phyloP scores from a whole-genome alignment of 2,113 vertebrate species.

The Gnathochromis pfefferi region DNA sequence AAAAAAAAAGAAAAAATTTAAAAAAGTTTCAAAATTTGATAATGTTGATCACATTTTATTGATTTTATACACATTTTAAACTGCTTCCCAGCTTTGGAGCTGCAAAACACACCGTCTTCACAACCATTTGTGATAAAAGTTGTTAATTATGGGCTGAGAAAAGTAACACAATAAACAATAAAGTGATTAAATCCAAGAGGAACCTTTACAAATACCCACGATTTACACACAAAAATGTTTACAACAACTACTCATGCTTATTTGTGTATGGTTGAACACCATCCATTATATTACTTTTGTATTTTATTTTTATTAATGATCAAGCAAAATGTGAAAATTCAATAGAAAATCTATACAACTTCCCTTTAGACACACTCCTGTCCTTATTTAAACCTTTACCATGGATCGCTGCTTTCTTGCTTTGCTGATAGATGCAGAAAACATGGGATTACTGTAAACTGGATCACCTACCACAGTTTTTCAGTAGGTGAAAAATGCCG shows the following conservation, averaged over 20 bases:
- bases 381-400: not conserved
- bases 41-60: not conserved
- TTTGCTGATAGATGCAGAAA: not conserved
- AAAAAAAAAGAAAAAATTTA: rapidly evolving
- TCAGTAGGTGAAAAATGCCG: not conserved
- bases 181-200: not conserved
- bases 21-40: not conserved
- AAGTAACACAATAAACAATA: not conserved
- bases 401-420: not conserved
- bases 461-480: not conserved
- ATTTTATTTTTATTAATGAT: not conserved
- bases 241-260: not conserved
- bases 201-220: not conserved
- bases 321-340: not conserved
- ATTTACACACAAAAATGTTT: not conserved
- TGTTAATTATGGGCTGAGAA: not conserved
- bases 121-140: not conserved
- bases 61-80: not conserved
- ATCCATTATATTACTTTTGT: not conserved
- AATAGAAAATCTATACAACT: not conserved
- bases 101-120: not conserved
- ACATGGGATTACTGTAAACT: not conserved
- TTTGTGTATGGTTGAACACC: not conserved
- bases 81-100: not conserved
- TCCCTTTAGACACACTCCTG: not conserved